Base-by-base conservation (phyloP, 1,140 invertebrate genomes). In the Zaprionus davidi region DNA sequence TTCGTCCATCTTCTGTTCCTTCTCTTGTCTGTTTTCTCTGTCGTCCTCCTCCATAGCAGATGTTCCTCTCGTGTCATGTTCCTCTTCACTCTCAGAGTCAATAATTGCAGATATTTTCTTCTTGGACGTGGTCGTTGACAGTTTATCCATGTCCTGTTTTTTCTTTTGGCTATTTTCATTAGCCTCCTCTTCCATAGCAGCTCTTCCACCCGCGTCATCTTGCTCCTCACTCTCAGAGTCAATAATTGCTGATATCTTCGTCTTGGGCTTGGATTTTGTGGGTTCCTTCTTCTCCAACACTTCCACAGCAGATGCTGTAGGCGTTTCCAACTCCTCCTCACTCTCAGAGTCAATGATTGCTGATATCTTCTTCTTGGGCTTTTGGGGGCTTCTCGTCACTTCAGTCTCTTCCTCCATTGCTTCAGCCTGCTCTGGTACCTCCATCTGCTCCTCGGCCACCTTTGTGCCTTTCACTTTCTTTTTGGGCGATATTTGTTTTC, bases 1-100 rank as follows among this genome's bases (percentile, higher is more conserved):
- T 13, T 5, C 11, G 2, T 22, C 20, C 9, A 22, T 12, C 7
- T 22, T 0, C 15, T 53, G 13, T 31, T 70, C 24, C 17, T 71
- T 15, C 26, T 71, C 34, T 31, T 31, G 31, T 2, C 31, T 11
- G 31, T 0, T 31, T 31, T 9, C 9, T 11, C 9, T 31, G 2
- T 1, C 20, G 11, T 24, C 2, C 26, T 17, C 2, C 7, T 13
- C 36, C 26, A 11, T 22, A 51, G n/a, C 46, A 51, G 15, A n/a
- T 28, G 46, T 49, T 15, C n/a, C 9, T 22, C 17, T 7, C n/a
- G 13, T 7, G 1, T 17, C 31, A 12, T 55, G 22, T 13, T 83
- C 77, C 11, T 62, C 26, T 9, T 88, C 79, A 67, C 73, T 82
- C 9, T 90, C 85, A 5, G 85, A 72, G 51, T 82, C 76, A 20